A percentile compares a stretch with the other conserved stretches of the same genome.
Evolutionary conservation across 1,140 invertebrate genomes (phyloP).

Genomic region (Drosophila burlai): DNA sequence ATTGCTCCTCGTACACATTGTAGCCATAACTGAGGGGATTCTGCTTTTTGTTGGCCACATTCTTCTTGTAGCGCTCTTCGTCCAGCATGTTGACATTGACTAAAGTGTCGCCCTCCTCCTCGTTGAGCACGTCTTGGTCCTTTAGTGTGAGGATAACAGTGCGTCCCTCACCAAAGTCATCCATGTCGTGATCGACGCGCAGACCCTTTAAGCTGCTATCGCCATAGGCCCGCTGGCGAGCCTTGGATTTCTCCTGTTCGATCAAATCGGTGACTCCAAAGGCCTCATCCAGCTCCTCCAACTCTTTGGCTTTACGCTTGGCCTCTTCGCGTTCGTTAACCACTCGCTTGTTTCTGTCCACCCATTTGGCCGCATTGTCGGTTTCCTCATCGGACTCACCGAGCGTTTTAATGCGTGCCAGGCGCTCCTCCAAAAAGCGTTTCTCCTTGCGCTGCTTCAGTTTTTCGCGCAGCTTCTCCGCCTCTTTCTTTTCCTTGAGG

Average conservation of each 20-base stretch:
- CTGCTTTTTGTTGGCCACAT: constrained; percentile 93
- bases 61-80: constrained; percentile 96
- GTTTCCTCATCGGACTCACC: constrained; percentile 92
- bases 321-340: constrained; percentile 94
- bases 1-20: constrained; percentile 94
- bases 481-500: constrained; percentile 90
- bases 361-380: constrained; percentile 92
- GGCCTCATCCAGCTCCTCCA: constrained; percentile 97
- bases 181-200: constrained; percentile 94
- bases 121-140: constrained; percentile 96
- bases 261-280: constrained; percentile 95
- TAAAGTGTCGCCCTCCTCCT: constrained; percentile 95
- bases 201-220: constrained; percentile 92
- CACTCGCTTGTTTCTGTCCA: constrained; percentile 91
- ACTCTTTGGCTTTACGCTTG: constrained; percentile 94
- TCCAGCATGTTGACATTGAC: constrained; percentile 98
- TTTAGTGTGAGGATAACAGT: constrained; percentile 96
- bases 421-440: constrained; percentile 91
- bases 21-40: constrained; percentile 94
- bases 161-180: constrained; percentile 93
- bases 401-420: constrained; percentile 87
- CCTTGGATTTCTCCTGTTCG: constrained; percentile 90
- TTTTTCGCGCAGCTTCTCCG: constrained; percentile 94
- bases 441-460: constrained; percentile 92
- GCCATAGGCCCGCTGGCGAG: constrained; percentile 88